Conservation (phyloP, 2,113 vertebrate genomes). For the Oncorhynchus clarkii region DNA sequence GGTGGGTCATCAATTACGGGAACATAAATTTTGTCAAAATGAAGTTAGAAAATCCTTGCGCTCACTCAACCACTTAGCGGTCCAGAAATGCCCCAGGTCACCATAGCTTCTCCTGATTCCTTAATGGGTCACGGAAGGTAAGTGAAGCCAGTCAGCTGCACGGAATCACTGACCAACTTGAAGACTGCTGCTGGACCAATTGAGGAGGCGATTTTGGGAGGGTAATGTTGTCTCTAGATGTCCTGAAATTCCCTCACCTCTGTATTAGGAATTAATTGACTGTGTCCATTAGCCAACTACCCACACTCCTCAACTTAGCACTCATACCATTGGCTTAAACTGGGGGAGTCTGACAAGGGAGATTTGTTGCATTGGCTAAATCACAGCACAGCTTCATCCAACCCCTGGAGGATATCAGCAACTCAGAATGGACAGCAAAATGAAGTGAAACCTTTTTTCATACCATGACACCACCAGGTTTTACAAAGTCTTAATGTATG, state of each 20-base stretch:
- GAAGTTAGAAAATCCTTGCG: neutral
- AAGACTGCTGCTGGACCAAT: neutral
- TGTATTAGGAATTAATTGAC: slow-evolving; percentile 12
- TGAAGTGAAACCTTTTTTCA: neutral
- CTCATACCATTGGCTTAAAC: neutral
- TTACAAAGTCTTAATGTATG: neutral
- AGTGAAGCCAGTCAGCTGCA: slow-evolving; percentile 53
- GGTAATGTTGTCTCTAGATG: neutral
- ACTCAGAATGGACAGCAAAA: neutral
- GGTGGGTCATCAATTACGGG: too few relatives aligned
- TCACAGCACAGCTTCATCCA: slow-evolving; percentile 13
- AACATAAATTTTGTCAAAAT: too few relatives aligned
- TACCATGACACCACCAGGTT: neutral
- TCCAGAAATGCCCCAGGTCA: slow-evolving; percentile 2
- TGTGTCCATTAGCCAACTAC: neutral
- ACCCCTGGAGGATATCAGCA: neutral
- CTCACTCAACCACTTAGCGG: neutral
- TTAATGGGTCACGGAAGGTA: slow-evolving; percentile 47
- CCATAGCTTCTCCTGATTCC: slow-evolving; percentile 26
- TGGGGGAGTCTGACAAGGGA: neutral
- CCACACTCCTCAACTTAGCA: neutral
- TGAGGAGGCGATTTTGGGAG: neutral
- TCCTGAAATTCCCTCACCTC: neutral
- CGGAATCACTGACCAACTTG: slow-evolving; percentile 26
- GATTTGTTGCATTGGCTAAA: neutral